Evolutionary conservation across 2,113 vertebrate genomes (phyloP), one percentile per base, ranked within the genome.

Genomic region (Silurus asotus): DNA sequence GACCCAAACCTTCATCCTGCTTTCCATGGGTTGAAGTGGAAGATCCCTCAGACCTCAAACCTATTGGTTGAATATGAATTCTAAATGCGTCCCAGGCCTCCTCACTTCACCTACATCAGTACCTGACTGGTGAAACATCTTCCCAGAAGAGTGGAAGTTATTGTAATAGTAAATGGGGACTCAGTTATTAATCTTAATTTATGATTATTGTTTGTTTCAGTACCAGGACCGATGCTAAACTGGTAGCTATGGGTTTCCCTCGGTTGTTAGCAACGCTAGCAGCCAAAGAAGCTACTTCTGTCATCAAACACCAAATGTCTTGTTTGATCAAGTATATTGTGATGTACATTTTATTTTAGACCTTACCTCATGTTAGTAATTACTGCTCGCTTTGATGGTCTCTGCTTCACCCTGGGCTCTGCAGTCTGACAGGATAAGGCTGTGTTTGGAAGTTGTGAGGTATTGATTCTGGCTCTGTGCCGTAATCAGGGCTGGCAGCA

Each of bases 391-490:
- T n/a, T 9, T 51, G 55, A 59, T 51, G 49, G 28, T 7, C 55
- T 84, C 20, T 81, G 76, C 76, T 56, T 56, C 65, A 51, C 19
- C n/a, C 5, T 53, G 67, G 9, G 13, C 6, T 55, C 59, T 88
- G 48, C 70, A 58, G 53, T 20, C 77, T 20, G 78, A 84, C 45
- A 74, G 76, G 69, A 88, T 84, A 23, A 74, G 67, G 53, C 55
- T 6, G 45, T 8, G 20, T 82, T 72, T 85, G 59, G 75, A 88
- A 76, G 9, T 75, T 81, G 49, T 69, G 69, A 0, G 23, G 58
- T 85, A 88, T 88, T 67, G 87, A 88, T 88, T 88, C 78, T 81
- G 87, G 87, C 61, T 25, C 8, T 0, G 23, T 64, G 67, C 77
- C 79, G 53, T 81, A 58, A 58, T 75, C 61, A 83, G 53, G 8